Evolutionary conservation across 2,113 vertebrate genomes (phyloP).

Genomic region (Phyllopteryx taeniolatus): DNA sequence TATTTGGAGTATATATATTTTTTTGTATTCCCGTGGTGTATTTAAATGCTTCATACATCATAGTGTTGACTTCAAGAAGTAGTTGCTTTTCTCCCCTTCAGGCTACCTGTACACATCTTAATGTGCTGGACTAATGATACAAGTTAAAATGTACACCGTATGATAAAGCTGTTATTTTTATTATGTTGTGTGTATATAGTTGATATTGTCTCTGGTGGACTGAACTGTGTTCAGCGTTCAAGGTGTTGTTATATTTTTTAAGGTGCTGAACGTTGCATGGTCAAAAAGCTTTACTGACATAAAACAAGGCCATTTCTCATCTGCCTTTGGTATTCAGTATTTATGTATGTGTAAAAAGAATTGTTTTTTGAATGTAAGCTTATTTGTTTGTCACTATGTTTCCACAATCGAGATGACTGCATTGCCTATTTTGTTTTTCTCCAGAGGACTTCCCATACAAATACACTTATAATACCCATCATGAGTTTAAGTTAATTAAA

Average conservation of each 20-base stretch:
- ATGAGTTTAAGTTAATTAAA: not conserved
- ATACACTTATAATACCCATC: not conserved
- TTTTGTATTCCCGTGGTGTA: conserved; percentile 62
- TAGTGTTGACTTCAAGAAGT: conserved; percentile 65
- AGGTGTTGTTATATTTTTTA: conserved; percentile 30
- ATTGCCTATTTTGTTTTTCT: conserved; percentile 29
- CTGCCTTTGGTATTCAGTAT: conserved; percentile 63
- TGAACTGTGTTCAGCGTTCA: conserved; percentile 49
- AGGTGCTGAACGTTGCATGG: conserved; percentile 69
- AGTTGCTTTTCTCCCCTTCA: conserved; percentile 55
- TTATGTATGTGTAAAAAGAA: conserved; percentile 71
- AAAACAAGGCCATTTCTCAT: conserved; percentile 55
- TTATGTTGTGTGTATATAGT: conserved; percentile 67
- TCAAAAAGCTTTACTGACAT: conserved; percentile 73
- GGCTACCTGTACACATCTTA: conserved; percentile 65
- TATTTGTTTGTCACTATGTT: conserved; percentile 31
- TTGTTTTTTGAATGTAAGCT: conserved; percentile 56
- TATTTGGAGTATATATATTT: conserved; percentile 70
- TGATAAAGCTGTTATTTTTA: conserved; percentile 60
- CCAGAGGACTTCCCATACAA: conserved; percentile 37
- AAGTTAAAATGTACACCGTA: conserved; percentile 60
- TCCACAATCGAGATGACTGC: conserved; percentile 22
- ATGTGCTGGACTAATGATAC: conserved; percentile 67
- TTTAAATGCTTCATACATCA: conserved; percentile 71
- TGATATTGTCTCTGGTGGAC: conserved; percentile 60